These are phyloP conservation scores for Phaethon lepturus DNA, from an alignment of 2,113 vertebrate genomes.

Conservation along the genomic window DNA sequence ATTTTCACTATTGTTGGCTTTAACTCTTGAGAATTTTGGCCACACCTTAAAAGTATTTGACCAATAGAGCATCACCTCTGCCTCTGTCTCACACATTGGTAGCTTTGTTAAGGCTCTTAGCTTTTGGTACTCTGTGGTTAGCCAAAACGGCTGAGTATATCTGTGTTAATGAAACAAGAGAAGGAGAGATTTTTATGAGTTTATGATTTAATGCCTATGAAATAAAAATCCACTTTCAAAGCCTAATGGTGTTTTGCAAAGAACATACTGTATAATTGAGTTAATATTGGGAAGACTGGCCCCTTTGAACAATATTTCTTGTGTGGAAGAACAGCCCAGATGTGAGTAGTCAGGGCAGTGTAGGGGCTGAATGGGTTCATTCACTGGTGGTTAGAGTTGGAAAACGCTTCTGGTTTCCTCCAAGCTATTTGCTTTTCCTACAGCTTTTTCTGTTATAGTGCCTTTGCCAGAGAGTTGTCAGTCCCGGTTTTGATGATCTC, in stretches of 20 bases:
- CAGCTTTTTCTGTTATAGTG: not conserved
- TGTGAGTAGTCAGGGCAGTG: not conserved
- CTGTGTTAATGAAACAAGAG: slow-evolving; percentile 1
- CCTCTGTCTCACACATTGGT: not conserved
- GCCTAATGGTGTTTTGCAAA: not conserved
- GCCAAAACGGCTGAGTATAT: not conserved
- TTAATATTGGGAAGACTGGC: not conserved
- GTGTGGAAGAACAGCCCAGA: not conserved
- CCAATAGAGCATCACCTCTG: not conserved
- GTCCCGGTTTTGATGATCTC: not conserved
- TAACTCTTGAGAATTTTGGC: not conserved
- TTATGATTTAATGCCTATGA: slow-evolving; percentile 40
- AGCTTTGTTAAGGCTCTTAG: not conserved
- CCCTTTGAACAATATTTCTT: slow-evolving; percentile 9
- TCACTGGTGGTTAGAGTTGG: slow-evolving; percentile 4
- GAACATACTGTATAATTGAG: not conserved
- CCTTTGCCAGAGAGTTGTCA: not conserved
- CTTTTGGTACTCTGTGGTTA: not conserved
- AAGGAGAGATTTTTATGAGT: slow-evolving; percentile 43
- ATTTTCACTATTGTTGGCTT: not conserved
- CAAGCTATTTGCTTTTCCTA: not conserved
- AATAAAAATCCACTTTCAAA: slow-evolving; percentile 32
- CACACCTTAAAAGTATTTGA: not conserved
- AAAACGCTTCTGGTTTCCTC: slow-evolving; percentile 29
- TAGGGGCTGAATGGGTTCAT: slow-evolving; percentile 11